A percentile compares a stretch with the other conserved stretches of the same genome.
Conservation (phyloP, 2,888 invertebrate genomes). For the Nebria salina region DNA sequence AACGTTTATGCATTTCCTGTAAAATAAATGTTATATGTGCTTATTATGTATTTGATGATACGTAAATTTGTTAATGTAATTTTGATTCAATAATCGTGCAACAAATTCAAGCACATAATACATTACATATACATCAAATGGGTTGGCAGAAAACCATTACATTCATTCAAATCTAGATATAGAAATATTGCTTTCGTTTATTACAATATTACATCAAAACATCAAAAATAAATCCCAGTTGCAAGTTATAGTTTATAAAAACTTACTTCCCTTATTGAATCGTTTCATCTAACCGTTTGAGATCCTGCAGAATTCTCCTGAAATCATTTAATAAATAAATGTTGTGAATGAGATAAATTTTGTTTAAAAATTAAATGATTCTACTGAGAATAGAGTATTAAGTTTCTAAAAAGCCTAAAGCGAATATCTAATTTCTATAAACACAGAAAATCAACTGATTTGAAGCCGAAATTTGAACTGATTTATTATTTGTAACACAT, state of each 20-base stretch:
- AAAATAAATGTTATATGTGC: background rate
- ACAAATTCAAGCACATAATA: too few species aligned
- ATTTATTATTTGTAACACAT: background rate
- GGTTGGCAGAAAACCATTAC: too few species aligned
- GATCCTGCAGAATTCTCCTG: too few species aligned
- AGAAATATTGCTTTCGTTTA: too few species aligned
- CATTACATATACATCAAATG: too few species aligned
- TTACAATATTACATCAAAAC: too few species aligned
- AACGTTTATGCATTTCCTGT: conserved; percentile 4
- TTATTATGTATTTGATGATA: background rate
- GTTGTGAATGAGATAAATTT: background rate
- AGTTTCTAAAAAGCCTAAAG: background rate
- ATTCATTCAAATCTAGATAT: too few species aligned
- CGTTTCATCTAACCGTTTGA: too few species aligned
- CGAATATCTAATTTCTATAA: background rate
- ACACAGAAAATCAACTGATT: background rate
- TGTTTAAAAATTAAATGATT: background rate
- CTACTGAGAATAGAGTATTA: background rate
- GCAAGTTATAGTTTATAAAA: too few species aligned
- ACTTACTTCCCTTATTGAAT: too few species aligned
- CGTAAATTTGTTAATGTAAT: background rate
- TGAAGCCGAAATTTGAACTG: background rate
- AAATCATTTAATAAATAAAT: background rate
- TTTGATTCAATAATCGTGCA: background rate
- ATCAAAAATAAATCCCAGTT: too few species aligned